phyloP scores from a whole-genome alignment of 92 coral and sea anemone genomes.

The Siderastrea radians region DNA sequence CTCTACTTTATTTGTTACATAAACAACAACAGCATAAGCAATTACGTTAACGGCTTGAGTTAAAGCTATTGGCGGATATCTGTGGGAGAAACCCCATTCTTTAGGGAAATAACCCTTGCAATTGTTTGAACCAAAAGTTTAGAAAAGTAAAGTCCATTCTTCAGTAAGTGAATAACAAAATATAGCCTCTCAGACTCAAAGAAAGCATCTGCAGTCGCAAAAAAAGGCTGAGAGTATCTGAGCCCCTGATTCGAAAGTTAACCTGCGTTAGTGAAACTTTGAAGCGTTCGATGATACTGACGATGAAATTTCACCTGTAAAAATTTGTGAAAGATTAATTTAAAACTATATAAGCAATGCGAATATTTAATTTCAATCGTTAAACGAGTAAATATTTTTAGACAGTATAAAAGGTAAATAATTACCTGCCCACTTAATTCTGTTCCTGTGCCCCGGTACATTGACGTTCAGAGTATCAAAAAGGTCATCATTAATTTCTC shows the following conservation, averaged over 20 bases:
- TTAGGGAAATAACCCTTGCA: constrained; percentile 20
- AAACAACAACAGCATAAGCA: background rate
- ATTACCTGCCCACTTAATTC: constrained; percentile 78
- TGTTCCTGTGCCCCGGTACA: constrained; percentile 85
- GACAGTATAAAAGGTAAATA: background rate
- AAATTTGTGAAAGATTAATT: background rate
- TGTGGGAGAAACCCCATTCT: constrained; percentile 7
- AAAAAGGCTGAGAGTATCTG: background rate
- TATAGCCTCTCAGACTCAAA: no score
- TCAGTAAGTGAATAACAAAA: no score
- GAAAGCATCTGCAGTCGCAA: no score
- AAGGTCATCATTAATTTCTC: constrained; percentile 49
- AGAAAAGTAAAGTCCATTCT: no score
- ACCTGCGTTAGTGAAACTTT: background rate
- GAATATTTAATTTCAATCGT: no score
- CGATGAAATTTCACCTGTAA: background rate
- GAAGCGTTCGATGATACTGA: background rate
- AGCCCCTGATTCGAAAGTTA: background rate
- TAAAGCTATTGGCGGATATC: background rate
- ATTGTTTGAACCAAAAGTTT: background rate
- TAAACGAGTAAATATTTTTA: no score
- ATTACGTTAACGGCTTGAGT: background rate
- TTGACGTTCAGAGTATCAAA: constrained; percentile 70
- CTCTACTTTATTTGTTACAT: background rate
- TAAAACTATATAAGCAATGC: background rate